Evolutionary conservation across 2,888 invertebrate genomes (phyloP).

Genomic region (Holacanthella duospinosa): DNA sequence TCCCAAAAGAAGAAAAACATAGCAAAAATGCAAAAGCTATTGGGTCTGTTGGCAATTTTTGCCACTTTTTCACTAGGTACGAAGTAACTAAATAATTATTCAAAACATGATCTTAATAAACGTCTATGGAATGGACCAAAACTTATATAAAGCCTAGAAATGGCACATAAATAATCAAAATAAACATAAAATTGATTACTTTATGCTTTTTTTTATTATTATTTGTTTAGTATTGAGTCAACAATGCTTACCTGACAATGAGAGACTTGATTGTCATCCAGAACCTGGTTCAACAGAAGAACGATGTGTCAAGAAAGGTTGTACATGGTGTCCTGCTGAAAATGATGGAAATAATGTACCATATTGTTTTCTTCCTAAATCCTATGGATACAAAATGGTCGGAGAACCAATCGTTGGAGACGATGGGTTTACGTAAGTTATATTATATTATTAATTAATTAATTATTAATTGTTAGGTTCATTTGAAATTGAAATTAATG

Average conservation of each 20-base stretch:
- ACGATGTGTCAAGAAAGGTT: conserved; percentile 54
- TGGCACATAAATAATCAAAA: too few relatives aligned
- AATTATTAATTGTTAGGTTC: neutral
- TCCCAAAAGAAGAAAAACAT: too few relatives aligned
- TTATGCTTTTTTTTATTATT: neutral
- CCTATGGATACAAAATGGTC: conserved; percentile 12
- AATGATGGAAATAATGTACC: conserved; percentile 22
- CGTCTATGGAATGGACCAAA: too few relatives aligned
- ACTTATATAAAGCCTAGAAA: too few relatives aligned
- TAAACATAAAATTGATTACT: too few relatives aligned
- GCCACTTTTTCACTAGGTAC: too few relatives aligned
- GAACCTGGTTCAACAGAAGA: conserved; percentile 47
- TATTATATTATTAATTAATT: conserved; percentile 5
- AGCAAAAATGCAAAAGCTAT: too few relatives aligned
- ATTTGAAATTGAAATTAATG: neutral
- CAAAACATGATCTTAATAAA: too few relatives aligned
- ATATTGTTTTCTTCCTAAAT: conserved; percentile 23
- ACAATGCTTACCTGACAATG: too few relatives aligned
- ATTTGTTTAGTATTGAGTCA: too few relatives aligned
- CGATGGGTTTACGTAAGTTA: conserved; percentile 14
- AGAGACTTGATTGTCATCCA: conserved; percentile 60
- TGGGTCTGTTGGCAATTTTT: too few relatives aligned
- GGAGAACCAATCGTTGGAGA: neutral
- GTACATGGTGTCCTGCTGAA: conserved; percentile 51
- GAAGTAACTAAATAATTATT: too few relatives aligned